Evolutionary conservation across 2,888 invertebrate species (phyloP).

Genomic region (Drosophila monieri): DNA sequence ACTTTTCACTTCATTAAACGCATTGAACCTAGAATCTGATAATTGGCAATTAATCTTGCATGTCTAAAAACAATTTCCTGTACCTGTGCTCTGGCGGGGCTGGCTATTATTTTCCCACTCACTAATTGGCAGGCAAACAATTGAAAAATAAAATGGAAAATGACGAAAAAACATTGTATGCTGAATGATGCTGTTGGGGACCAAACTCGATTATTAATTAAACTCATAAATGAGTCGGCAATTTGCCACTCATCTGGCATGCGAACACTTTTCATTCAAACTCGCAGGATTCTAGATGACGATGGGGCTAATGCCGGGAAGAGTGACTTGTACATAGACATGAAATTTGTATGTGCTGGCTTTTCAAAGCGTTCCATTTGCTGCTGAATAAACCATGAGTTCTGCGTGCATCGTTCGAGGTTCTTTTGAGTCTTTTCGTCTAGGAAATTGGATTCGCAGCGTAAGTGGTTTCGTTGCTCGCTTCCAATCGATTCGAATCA

Average conservation of each 20-base stretch:
- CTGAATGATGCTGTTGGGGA: constrained; percentile 5
- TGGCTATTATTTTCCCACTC: constrained; percentile 28
- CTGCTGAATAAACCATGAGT: constrained; percentile 50
- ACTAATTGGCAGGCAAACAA: constrained; percentile 52
- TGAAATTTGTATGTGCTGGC: constrained; percentile 37
- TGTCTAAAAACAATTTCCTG: constrained; percentile 43
- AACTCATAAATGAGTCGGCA: constrained; percentile 31
- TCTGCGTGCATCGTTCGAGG: constrained; percentile 10
- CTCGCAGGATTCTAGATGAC: constrained; percentile 16
- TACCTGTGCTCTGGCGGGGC: constrained; percentile 5
- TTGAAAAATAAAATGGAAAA: constrained; percentile 16
- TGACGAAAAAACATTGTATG: constrained; percentile 8
- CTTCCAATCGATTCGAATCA: constrained; percentile 36
- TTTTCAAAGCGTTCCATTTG: constrained; percentile 19
- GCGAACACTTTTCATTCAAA: constrained; percentile 35
- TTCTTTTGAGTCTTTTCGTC: constrained; percentile 18
- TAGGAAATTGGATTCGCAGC: constrained; percentile 40
- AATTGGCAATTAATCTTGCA: constrained; percentile 61
- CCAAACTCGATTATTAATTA: constrained; percentile 50
- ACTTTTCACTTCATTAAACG: constrained; percentile 50
- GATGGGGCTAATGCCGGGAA: not conserved
- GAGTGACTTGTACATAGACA: constrained; percentile 24
- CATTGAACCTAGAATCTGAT: constrained; percentile 32
- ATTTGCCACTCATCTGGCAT: constrained; percentile 40
- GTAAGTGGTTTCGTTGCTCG: constrained; percentile 27